Evolutionary conservation across 64 coral and sea anemone genomes (phyloP), one percentile per base, ranked within the genome.

Genomic region (Dendronephthya gigantea): DNA sequence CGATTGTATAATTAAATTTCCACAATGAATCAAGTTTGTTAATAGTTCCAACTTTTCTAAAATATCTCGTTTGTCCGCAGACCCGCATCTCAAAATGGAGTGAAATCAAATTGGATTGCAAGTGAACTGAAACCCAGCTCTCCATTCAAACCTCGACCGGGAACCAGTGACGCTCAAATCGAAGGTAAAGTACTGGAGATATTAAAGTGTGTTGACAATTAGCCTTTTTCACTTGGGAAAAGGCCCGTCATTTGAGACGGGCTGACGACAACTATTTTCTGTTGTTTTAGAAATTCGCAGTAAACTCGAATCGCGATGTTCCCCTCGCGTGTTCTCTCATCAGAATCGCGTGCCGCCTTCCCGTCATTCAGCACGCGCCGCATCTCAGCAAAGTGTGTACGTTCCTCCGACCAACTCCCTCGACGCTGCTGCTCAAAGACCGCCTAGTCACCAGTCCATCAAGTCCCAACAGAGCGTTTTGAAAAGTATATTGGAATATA

Each of bases 391-490:
- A 39, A 93, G 92, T 81, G 56, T 98, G 19, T 98, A 93, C 45
- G 81, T 98, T 50, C 95, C 95, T 0, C 89, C 95, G 1, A 62
- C 72, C 5, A 91, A 93, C 34, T 87, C 90, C 35, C 82, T 98
- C 27, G 89, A 93, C 28, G 84, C 86, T 34, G 83, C 55, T 37
- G 95, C 95, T 1, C 85, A 82, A 19, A 89, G 95, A 79, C 95
- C 95, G 30, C 95, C 95, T 88, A 98, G 95, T 89, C 95, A 98
- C 89, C 95, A 98, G 90, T 98, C 95, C 65, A 98, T 98, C 92
- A 98, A 98, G 82, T 93, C 91, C 50, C 95, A 98, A 48, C 95
- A 98, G 87, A 91, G 89, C 0, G 95, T 93, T 34, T 90, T 98
- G 39, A 90, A 89, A 35, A 98, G 95, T 40, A 98, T 98, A 39